phyloP scores from a whole-genome alignment of 2,113 vertebrate genomes.

The Charina bottae region DNA sequence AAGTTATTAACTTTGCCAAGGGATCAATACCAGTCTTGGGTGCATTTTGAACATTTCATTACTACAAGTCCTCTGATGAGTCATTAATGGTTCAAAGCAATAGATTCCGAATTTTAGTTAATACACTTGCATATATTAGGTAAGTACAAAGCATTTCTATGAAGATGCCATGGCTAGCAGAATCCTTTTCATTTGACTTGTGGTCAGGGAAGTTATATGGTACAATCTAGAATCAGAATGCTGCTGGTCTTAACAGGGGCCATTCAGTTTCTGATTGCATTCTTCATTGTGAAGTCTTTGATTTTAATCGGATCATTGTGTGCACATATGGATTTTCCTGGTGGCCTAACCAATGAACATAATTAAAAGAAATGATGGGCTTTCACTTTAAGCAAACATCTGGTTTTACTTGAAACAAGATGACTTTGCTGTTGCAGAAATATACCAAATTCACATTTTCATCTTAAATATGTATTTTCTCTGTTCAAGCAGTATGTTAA shows the following conservation, averaged over 20 bases:
- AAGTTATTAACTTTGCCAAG: neutral
- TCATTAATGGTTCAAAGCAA: neutral
- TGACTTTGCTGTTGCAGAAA: slow-evolving; percentile 85
- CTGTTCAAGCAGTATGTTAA: slow-evolving; percentile 79
- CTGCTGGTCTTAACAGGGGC: slow-evolving; percentile 71
- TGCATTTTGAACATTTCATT: neutral
- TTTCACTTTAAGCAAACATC: slow-evolving; percentile 86
- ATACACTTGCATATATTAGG: slow-evolving; percentile 3
- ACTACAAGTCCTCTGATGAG: neutral
- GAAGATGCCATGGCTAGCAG: neutral
- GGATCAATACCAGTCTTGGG: neutral
- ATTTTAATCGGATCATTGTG: slow-evolving; percentile 82
- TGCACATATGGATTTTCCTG: slow-evolving; percentile 82
- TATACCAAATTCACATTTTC: slow-evolving; percentile 84
- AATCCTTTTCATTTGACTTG: slow-evolving; percentile 25
- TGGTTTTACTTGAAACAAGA: slow-evolving; percentile 87
- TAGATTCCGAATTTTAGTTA: slow-evolving; percentile 15
- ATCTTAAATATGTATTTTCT: slow-evolving; percentile 83
- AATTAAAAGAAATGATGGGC: slow-evolving; percentile 87
- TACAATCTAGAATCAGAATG: slow-evolving; percentile 55
- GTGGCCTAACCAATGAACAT: slow-evolving; percentile 82
- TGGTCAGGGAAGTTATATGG: slow-evolving; percentile 48
- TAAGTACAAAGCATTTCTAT: neutral
- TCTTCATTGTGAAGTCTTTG: slow-evolving; percentile 78
- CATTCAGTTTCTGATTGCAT: slow-evolving; percentile 76